phyloP scores from a whole-genome alignment of 2,797 vertebrate genomes.

The Eleutherodactylus coqui region DNA sequence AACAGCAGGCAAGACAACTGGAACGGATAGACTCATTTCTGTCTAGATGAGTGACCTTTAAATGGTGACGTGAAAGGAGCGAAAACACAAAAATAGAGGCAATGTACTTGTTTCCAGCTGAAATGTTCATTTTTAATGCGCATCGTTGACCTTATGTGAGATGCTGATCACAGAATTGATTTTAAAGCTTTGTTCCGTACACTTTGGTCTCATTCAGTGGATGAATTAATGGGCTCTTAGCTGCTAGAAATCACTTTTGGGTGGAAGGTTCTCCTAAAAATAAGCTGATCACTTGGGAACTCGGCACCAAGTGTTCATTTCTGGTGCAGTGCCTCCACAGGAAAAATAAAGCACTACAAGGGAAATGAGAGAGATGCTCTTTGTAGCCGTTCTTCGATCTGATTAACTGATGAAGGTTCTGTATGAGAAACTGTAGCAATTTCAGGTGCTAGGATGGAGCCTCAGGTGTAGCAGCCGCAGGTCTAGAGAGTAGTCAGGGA shows the following conservation, averaged over 20 bases:
- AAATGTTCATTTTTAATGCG: conserved; percentile 15
- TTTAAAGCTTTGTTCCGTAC: neutral
- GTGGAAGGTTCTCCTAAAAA: neutral
- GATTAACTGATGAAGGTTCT: too few species aligned
- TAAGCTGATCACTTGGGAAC: neutral
- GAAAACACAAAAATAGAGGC: conserved; percentile 36
- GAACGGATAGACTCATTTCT: neutral
- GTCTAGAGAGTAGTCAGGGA: too few species aligned
- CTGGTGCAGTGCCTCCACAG: neutral
- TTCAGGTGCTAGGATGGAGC: too few species aligned
- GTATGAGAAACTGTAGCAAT: too few species aligned
- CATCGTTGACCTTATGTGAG: conserved; percentile 1
- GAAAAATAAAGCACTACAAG: neutral
- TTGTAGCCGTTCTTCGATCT: too few species aligned
- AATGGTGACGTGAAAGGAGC: neutral
- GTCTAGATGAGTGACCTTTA: conserved; percentile 38
- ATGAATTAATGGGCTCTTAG: neutral
- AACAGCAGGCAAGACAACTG: conserved; percentile 32
- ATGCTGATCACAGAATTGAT: neutral
- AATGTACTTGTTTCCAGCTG: neutral
- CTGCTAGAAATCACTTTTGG: neutral
- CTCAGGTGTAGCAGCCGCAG: too few species aligned
- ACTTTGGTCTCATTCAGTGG: neutral
- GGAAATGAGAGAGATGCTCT: neutral
- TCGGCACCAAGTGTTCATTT: neutral